A percentile compares a stretch with the other conserved stretches of the same genome.
These are phyloP conservation scores for Tachuris rubrigastra DNA, from an alignment of 2,113 vertebrate genomes.

Conservation along the genomic window DNA sequence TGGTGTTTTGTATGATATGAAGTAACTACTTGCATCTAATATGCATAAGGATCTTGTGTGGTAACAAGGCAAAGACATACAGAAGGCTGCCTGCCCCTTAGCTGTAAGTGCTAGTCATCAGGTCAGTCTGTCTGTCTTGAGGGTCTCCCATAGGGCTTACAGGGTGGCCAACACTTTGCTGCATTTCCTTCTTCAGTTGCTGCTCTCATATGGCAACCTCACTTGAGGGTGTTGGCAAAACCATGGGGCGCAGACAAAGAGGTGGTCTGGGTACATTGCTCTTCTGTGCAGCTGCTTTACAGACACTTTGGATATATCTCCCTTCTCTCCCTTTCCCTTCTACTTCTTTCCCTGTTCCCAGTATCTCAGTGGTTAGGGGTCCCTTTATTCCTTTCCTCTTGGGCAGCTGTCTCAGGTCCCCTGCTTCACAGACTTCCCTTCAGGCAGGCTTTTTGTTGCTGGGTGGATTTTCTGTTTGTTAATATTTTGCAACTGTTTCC, in stretches of 20 bases:
- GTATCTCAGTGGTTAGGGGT: background rate
- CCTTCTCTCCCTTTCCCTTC: background rate
- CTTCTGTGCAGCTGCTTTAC: background rate
- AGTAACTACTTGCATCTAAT: background rate
- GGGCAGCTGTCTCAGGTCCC: background rate
- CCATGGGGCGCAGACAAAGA: background rate
- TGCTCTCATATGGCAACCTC: background rate
- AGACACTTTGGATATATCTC: background rate
- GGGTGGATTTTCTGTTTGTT: no score
- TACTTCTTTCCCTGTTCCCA: background rate
- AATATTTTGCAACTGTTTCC: background rate
- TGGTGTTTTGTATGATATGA: background rate
- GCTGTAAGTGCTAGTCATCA: background rate
- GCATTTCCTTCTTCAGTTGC: background rate
- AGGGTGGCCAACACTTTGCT: background rate
- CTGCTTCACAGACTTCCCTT: background rate
- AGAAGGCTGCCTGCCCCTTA: background rate
- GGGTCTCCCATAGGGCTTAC: background rate
- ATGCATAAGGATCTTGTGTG: background rate
- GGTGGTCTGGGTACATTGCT: background rate
- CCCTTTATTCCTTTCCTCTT: background rate
- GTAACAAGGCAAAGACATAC: accelerated
- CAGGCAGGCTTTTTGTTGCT: background rate
- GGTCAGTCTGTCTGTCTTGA: background rate
- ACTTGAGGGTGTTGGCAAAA: background rate